phyloP scores from a whole-genome alignment of 1,140 invertebrate species.

The Rhyzopertha dominica region DNA sequence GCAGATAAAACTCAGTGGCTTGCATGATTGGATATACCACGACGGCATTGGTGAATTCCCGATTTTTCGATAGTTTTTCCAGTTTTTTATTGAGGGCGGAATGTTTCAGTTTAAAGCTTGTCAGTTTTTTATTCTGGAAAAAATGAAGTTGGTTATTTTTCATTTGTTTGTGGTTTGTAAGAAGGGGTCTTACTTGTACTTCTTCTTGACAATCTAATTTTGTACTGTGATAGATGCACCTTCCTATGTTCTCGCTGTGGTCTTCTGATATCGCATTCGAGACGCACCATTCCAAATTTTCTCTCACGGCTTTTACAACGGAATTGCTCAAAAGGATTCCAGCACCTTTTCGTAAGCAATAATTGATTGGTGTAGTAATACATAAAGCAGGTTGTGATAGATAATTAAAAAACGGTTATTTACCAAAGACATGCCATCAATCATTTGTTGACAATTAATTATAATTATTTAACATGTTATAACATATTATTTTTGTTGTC shows the following conservation, averaged over 20 bases:
- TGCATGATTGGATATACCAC: constrained; percentile 62
- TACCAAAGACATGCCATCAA: too few species aligned
- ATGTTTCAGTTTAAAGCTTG: constrained; percentile 51
- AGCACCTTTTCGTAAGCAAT: too few species aligned
- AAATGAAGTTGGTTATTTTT: constrained; percentile 1
- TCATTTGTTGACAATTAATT: too few species aligned
- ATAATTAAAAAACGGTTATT: too few species aligned
- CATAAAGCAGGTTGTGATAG: too few species aligned
- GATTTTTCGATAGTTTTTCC: constrained; percentile 41
- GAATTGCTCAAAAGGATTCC: constrained; percentile 74
- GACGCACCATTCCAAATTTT: constrained; percentile 78
- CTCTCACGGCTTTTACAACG: constrained; percentile 64
- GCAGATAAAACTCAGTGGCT: constrained; percentile 59
- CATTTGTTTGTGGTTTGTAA: neutral
- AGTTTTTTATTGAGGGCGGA: constrained; percentile 52
- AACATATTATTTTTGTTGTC: too few species aligned
- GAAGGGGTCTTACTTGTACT: constrained; percentile 46
- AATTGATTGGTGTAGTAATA: constrained; percentile 27
- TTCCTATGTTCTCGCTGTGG: constrained; percentile 76
- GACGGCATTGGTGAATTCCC: constrained; percentile 54
- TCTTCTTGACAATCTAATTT: constrained; percentile 55
- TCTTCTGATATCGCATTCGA: constrained; percentile 72
- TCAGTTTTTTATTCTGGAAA: constrained; percentile 44
- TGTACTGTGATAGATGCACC: constrained; percentile 69
- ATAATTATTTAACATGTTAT: too few species aligned